Evolutionary conservation across 2,797 vertebrate species (phyloP), one percentile per base, ranked within the genome.

Genomic region (Chelmon rostratus): DNA sequence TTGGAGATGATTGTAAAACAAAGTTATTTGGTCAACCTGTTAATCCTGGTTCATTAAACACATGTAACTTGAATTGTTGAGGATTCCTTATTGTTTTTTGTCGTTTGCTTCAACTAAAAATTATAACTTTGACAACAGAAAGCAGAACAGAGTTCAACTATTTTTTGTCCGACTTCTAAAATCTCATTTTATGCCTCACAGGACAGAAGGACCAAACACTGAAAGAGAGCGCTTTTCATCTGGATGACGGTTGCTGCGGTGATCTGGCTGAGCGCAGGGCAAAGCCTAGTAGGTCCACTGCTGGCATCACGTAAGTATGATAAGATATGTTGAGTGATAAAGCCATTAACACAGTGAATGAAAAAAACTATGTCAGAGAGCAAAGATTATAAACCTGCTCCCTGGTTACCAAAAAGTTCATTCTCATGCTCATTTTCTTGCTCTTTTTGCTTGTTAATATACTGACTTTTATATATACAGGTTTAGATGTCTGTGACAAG

Each of bases 191-290:
- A 6, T 61, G 23, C 52, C 13, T 19, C 6, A 54, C 5, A 15
- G 19, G 3, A n/a, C n/a, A 15, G 42, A 58, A 44, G 0, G 12
- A 53, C 23, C 19, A 56, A 18, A 53, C 6, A 23, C 12, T 47
- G 10, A 8, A 37, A 44, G 65, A 46, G 21, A 64, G 13, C 9
- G 37, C 42, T 35, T 25, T 72, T 52, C 58, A 42, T 42, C 31
- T 6, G 37, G 50, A 21, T 50, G 31, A 31, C 1, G 0, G 25
- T 11, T 58, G 44, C 31, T 40, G 1, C 0, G 8, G 47, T 42
- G 62, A 68, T 68, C 67, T 67, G 56, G 63, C n/a, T 11, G 52
- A 58, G 56, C 80, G 31, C 65, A 71, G 77, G 80, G 6, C 65
- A 73, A 53, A 70, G 68, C 47, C 74, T 56, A 31, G 40, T 13